Percentiles rank a stretch among this genome's conserved stretches.
These are phyloP conservation scores for Caranx ignobilis DNA, from an alignment of 2,113 vertebrate genomes.

Conservation along the genomic window DNA sequence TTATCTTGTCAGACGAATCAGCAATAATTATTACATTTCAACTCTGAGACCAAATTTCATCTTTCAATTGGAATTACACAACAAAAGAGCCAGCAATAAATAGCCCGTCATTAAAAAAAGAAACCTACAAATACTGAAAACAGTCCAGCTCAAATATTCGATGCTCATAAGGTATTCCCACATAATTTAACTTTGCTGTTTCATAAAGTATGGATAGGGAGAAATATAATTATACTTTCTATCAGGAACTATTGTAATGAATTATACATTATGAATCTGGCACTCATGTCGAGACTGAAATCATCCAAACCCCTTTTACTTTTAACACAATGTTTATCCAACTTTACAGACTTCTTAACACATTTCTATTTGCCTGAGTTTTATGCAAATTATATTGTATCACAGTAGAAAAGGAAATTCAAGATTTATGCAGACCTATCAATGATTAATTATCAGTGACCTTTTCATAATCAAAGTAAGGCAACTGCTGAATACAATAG, in stretches of 20 bases:
- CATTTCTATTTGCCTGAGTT: constrained; percentile 21
- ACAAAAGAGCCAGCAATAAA: no score
- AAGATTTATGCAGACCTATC: not conserved
- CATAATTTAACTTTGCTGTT: constrained; percentile 2
- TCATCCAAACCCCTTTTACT: not conserved
- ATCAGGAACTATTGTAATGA: constrained; percentile 31
- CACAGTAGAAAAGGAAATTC: constrained; percentile 14
- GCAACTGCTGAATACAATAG: not conserved
- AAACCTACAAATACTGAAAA: not conserved
- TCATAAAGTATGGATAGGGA: constrained; percentile 20
- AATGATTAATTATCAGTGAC: constrained; percentile 46
- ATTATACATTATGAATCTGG: constrained; percentile 35
- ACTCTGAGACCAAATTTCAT: no score
- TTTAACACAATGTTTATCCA: constrained; percentile 28
- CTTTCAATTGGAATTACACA: no score
- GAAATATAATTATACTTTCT: constrained; percentile 20
- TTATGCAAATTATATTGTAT: constrained; percentile 18
- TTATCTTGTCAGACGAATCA: no score
- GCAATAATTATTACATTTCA: no score
- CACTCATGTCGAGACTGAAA: constrained; percentile 3
- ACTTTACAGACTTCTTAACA: constrained; percentile 8
- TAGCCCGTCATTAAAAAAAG: no score
- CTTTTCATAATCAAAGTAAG: constrained; percentile 43
- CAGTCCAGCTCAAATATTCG: not conserved
- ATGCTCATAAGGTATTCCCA: not conserved